Percentiles rank a stretch among this genome's conserved stretches.
phyloP scores from a whole-genome alignment of 1,140 invertebrate genomes.

The Ridgeia piscesae region DNA sequence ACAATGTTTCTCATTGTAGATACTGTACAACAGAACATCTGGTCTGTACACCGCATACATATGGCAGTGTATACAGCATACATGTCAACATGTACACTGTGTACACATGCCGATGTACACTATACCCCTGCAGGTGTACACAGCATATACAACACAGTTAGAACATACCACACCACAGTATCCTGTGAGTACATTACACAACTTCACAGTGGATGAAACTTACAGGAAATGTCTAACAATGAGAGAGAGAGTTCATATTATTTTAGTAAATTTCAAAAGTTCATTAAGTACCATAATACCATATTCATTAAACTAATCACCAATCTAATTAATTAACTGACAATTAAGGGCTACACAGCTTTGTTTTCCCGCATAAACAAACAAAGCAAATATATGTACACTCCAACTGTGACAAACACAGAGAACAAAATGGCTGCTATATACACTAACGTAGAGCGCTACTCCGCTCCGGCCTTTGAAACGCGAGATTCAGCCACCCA shows the following conservation, averaged over 20 bases:
- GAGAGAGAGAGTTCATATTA: not conserved
- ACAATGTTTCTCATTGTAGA: no score
- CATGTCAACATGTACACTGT: not conserved
- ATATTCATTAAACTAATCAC: not conserved
- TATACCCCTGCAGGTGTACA: not conserved
- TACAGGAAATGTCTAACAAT: not conserved
- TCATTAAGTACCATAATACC: not conserved
- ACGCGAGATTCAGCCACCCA: not conserved
- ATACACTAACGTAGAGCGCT: not conserved
- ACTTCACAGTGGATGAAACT: not conserved
- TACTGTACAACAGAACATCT: not conserved
- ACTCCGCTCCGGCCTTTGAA: not conserved
- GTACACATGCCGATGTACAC: not conserved
- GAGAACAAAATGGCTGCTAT: not conserved
- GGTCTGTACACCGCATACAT: not conserved
- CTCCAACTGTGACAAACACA: not conserved
- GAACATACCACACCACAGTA: not conserved
- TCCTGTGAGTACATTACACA: not conserved
- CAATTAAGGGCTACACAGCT: not conserved
- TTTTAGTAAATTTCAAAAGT: not conserved
- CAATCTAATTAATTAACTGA: not conserved
- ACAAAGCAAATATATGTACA: slow-evolving; percentile 1
- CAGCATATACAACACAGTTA: not conserved
- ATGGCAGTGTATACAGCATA: not conserved
- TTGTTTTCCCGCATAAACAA: not conserved